Evolutionary conservation across 2,797 vertebrate genomes (phyloP).

Genomic region (Kryptopterus vitreolus): DNA sequence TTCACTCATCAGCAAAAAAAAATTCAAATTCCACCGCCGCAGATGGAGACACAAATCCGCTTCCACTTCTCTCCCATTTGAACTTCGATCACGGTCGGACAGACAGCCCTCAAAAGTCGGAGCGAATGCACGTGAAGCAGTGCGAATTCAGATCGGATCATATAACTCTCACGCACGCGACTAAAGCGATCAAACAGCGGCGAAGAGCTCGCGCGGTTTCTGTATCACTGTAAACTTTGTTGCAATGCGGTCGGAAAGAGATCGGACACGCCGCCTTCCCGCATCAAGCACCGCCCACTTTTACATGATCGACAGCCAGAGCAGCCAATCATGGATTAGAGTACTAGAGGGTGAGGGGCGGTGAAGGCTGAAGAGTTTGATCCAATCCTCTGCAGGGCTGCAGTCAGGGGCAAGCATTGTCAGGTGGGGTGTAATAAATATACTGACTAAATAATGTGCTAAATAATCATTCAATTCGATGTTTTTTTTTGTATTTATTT

Average conservation of each 20-base stretch:
- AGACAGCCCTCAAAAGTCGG: neutral
- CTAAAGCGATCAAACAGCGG: neutral
- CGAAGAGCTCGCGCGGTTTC: neutral
- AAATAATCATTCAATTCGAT: no score
- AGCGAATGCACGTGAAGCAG: neutral
- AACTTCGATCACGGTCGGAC: slow-evolving; percentile 4
- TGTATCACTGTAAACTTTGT: slow-evolving; percentile 60
- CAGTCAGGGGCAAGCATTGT: no score
- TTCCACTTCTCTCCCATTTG: slow-evolving; percentile 12
- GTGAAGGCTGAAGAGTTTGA: neutral
- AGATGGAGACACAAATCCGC: neutral
- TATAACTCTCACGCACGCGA: neutral
- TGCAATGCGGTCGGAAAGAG: slow-evolving; percentile 52
- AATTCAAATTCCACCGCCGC: neutral
- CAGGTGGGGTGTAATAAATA: neutral
- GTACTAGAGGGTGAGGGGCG: neutral
- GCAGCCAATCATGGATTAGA: slow-evolving; percentile 56
- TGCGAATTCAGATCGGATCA: neutral
- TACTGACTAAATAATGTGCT: no score
- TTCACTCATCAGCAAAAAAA: neutral
- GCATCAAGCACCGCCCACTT: slow-evolving; percentile 51
- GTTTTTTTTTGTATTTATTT: no score
- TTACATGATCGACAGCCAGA: slow-evolving; percentile 30
- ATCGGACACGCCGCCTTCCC: slow-evolving; percentile 40
- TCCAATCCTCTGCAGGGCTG: slow-evolving; percentile 62